Conservation (phyloP, 2,888 invertebrate species). For the Melanophora roralis region DNA sequence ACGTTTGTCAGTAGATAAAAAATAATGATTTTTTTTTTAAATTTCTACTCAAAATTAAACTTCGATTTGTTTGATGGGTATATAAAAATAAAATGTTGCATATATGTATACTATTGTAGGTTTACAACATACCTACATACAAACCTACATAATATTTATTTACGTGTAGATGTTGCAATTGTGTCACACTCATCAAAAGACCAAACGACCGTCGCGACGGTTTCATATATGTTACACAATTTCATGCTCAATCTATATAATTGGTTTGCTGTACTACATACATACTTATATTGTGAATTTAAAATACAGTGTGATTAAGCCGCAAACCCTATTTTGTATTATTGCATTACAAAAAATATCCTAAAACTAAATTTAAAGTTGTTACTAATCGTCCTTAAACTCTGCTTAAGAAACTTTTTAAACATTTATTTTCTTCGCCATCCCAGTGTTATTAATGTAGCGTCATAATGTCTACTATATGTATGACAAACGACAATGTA, state of each 20-base stretch:
- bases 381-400: slow-evolving; percentile 40
- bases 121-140: no score
- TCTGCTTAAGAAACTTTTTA: slow-evolving; percentile 15
- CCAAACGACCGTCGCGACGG: slow-evolving; percentile 51
- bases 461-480: slow-evolving; percentile 50
- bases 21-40: no score
- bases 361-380: slow-evolving; percentile 20
- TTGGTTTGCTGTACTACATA: slow-evolving; percentile 68
- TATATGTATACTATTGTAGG: neutral
- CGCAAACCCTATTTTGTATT: slow-evolving; percentile 57
- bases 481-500: slow-evolving; percentile 6
- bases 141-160: no score
- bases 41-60: no score
- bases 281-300: neutral
- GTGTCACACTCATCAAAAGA: slow-evolving; percentile 66
- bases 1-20: no score
- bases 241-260: slow-evolving; percentile 76
- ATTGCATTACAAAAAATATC: neutral
- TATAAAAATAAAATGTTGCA: slow-evolving; percentile 18
- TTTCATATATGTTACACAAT: slow-evolving; percentile 73
- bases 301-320: slow-evolving; percentile 75
- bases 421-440: slow-evolving; percentile 15
- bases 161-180: slow-evolving; percentile 52
- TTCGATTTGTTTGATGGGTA: no score
- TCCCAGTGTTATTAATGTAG: slow-evolving; percentile 16